phyloP scores from a whole-genome alignment of 2,113 vertebrate species.

The Saguinus midas region DNA sequence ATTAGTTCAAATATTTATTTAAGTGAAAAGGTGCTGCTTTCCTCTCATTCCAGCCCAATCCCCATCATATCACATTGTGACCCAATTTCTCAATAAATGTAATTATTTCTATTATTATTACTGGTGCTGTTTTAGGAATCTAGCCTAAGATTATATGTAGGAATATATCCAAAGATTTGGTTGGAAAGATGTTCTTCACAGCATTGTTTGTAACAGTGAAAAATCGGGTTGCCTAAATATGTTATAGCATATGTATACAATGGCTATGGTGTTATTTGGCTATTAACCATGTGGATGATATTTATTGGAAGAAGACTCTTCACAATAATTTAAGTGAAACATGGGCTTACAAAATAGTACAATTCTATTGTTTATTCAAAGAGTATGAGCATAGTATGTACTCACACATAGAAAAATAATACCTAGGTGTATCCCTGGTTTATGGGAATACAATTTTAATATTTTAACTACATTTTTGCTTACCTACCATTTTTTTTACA shows the following conservation, averaged over 20 bases:
- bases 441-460: not conserved
- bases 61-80: not conserved
- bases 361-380: not conserved
- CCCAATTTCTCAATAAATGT: not conserved
- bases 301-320: not conserved
- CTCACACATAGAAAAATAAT: not conserved
- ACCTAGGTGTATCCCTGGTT: not conserved
- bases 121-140: not conserved
- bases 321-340: not conserved
- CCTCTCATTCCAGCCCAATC: not conserved
- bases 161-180: not conserved
- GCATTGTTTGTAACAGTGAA: not conserved
- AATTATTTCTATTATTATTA: not conserved
- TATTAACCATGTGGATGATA: not conserved
- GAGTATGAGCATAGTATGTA: not conserved
- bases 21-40: not conserved
- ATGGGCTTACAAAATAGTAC: not conserved
- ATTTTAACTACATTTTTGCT: not conserved
- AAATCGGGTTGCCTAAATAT: not conserved
- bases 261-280: not conserved
- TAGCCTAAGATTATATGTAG: not conserved
- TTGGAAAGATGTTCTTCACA: not conserved
- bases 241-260: not conserved
- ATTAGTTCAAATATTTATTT: not conserved
- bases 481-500: not conserved